Evolutionary conservation across 2,888 invertebrate species (phyloP).

Genomic region (Octodonta nipae): DNA sequence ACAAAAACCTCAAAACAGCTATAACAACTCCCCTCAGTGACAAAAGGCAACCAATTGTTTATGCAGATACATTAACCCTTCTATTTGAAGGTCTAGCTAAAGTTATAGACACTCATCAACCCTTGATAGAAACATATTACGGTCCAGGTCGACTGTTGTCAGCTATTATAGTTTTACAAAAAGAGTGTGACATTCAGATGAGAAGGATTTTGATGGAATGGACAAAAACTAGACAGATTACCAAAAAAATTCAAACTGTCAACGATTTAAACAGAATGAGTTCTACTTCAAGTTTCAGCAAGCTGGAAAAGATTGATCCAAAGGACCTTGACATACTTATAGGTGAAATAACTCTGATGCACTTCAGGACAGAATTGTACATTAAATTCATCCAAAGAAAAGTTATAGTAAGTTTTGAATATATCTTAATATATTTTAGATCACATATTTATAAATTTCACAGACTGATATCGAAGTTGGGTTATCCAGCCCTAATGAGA

Average conservation of each 20-base stretch:
- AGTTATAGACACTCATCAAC: conserved; percentile 75
- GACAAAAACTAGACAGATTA: conserved; percentile 51
- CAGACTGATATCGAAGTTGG: conserved; percentile 53
- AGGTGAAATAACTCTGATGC: conserved; percentile 82
- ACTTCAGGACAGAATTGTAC: conserved; percentile 81
- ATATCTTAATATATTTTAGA: background rate
- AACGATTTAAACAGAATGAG: conserved; percentile 43
- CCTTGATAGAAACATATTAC: conserved; percentile 78
- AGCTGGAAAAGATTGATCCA: conserved; percentile 54
- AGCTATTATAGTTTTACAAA: conserved; percentile 59
- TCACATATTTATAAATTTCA: conserved; percentile 8
- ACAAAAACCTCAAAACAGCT: conserved; percentile 57
- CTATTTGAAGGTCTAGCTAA: conserved; percentile 76
- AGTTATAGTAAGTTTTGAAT: conserved; percentile 50
- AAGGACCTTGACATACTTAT: conserved; percentile 77
- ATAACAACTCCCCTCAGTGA: conserved; percentile 51
- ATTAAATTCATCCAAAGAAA: conserved; percentile 72
- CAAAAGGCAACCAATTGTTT: conserved; percentile 62
- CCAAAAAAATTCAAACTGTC: conserved; percentile 48
- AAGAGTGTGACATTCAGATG: conserved; percentile 59
- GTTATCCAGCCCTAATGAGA: conserved; percentile 38
- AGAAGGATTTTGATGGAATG: conserved; percentile 58
- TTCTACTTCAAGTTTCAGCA: conserved; percentile 30
- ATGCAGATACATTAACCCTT: conserved; percentile 71
- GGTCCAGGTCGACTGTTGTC: conserved; percentile 63